Base-by-base conservation (phyloP, 2,888 invertebrate species). In the Anthrax anthrax region DNA sequence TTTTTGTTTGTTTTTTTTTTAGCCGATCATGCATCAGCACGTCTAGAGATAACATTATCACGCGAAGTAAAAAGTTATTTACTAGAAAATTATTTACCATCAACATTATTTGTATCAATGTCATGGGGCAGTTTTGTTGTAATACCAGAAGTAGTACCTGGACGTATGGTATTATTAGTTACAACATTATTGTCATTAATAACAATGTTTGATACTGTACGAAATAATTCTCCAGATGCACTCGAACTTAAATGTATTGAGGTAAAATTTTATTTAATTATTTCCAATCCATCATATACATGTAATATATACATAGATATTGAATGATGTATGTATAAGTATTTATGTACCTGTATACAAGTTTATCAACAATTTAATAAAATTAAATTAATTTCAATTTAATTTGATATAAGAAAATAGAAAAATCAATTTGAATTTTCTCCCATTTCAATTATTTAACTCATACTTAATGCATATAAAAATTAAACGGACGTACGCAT, bases 41-140 rank as follows among this genome's bases (percentile, higher is more conserved):
- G 77, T 37, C 65, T 77, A 37, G 71, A 73, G 57, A 77, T 78
- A 55, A 76, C 73, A 53, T 62, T 78, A 53, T 76, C 76, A 29
- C 67, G 78, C 32, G 77, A 78, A 58, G 66, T 78, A 16, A 69
- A 77, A 44, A 75, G 77, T 52, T 77, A 78, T 59, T 65, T 78
- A 3, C 62, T 78, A 43, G 77, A 78, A 63, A 77, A 77, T 57
- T 78, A 78, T 61, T 62, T 78, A 18, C 78, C 78, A 0, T 78
- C 77, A 16, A 74, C 76, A 1, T 62, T 78, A 48, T 78, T 78
- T 60, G 78, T 78, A 50, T 74, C 77, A 59, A 77, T 78, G 60
- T 77, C 77, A 23, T 78, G 78, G 78, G 77, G 78, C 51, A 77
- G 77, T 56, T 78, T 78, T 65, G 74, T 77, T 51, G 77, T 78